These are phyloP conservation scores for Leptopilina boulardi DNA, from an alignment of 1,140 invertebrate species.

Conservation along the genomic window DNA sequence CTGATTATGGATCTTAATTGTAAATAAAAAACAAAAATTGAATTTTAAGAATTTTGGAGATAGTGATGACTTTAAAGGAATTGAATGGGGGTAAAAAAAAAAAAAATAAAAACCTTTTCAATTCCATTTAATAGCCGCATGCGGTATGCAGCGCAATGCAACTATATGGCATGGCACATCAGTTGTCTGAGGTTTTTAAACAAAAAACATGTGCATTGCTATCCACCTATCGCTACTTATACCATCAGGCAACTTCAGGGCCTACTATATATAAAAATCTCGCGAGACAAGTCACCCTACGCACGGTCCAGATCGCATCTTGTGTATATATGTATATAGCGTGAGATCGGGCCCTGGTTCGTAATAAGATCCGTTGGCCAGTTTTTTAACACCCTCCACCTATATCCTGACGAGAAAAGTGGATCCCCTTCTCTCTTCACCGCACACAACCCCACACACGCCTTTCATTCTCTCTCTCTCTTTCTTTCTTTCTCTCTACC, in stretches of 20 bases:
- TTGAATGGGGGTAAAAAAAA: no score
- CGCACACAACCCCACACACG: slow-evolving; percentile 53
- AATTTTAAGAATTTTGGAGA: neutral
- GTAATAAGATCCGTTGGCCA: slow-evolving; percentile 76
- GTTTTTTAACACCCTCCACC: slow-evolving; percentile 70
- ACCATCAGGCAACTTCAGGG: slow-evolving; percentile 53
- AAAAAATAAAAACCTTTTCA: slow-evolving; percentile 1
- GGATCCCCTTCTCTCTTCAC: slow-evolving; percentile 55
- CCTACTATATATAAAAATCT: slow-evolving; percentile 64
- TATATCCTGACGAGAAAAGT: slow-evolving; percentile 53
- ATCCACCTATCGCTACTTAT: slow-evolving; percentile 38
- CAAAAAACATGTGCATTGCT: slow-evolving; percentile 27
- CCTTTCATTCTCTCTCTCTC: slow-evolving; percentile 49
- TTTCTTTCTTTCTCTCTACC: slow-evolving; percentile 50
- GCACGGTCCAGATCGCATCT: slow-evolving; percentile 51
- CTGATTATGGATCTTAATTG: neutral
- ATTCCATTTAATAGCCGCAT: slow-evolving; percentile 24
- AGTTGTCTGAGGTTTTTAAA: slow-evolving; percentile 9
- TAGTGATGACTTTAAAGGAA: slow-evolving; percentile 14
- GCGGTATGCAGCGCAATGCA: slow-evolving; percentile 5
- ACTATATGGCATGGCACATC: slow-evolving; percentile 16
- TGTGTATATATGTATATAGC: slow-evolving; percentile 65
- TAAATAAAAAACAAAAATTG: neutral
- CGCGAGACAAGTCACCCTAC: slow-evolving; percentile 67
- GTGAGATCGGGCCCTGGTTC: slow-evolving; percentile 71